Evolutionary conservation across 2,113 vertebrate species (phyloP).

Genomic region (Asarcornis scutulata): DNA sequence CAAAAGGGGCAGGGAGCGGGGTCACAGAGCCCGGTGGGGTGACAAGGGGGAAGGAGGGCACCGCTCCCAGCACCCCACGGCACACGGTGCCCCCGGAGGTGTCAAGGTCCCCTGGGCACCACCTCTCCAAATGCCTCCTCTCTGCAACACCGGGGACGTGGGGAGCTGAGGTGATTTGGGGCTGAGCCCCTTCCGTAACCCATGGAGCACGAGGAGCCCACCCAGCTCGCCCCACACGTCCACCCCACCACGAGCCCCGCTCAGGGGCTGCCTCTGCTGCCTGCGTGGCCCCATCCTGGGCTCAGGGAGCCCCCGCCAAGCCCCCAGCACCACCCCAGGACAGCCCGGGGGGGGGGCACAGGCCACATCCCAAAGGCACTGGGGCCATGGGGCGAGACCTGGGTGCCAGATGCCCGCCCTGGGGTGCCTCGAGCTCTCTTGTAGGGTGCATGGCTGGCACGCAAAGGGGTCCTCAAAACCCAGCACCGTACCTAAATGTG

Average conservation of each 20-base stretch:
- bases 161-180: too few relatives aligned
- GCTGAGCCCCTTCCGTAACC: too few relatives aligned
- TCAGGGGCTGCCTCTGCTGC: too few relatives aligned
- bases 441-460: fast-evolving
- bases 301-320: neutral
- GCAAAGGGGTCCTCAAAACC: neutral
- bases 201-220: too few relatives aligned
- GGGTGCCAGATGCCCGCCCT: neutral
- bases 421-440: neutral
- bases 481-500: neutral
- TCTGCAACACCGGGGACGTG: too few relatives aligned
- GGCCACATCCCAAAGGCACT: neutral
- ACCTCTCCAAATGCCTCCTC: too few relatives aligned
- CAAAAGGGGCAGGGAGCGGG: neutral
- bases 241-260: too few relatives aligned
- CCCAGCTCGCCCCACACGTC: too few relatives aligned
- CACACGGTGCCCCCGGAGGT: neutral
- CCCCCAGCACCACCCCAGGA: neutral
- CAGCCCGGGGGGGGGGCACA: neutral
- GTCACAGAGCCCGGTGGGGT: neutral
- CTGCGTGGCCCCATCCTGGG: too few relatives aligned
- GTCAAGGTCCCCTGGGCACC: neutral
- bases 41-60: neutral
- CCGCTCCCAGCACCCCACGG: too few relatives aligned
- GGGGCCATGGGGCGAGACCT: neutral